Conservation (phyloP, 2,797 vertebrate genomes). For the Dallia pectoralis region DNA sequence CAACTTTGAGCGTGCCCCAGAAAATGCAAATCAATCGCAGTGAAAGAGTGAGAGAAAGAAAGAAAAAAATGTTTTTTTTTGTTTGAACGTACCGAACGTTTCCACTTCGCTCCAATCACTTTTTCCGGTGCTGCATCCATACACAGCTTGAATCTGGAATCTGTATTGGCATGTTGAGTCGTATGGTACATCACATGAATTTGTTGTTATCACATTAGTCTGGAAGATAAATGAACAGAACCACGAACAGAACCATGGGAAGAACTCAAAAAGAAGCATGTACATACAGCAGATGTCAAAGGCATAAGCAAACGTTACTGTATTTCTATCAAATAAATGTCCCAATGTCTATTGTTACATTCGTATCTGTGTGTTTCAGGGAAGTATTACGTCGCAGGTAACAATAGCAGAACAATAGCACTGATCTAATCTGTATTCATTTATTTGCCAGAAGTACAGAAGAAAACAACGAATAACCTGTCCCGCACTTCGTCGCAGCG, state of each 20-base stretch:
- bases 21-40: too few relatives aligned
- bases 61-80: too few relatives aligned
- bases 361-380: too few relatives aligned
- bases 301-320: too few relatives aligned
- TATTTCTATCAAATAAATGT: neutral
- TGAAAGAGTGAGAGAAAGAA: neutral
- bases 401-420: neutral
- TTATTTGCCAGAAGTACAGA: too few relatives aligned
- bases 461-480: too few relatives aligned
- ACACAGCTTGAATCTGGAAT: neutral
- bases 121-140: rapidly evolving
- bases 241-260: neutral
- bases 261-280: too few relatives aligned
- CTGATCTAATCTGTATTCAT: too few relatives aligned
- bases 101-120: neutral
- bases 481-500: too few relatives aligned
- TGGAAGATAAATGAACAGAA: neutral
- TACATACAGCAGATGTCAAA: too few relatives aligned
- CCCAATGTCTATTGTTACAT: neutral
- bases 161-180: slow-evolving; percentile 7
- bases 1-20: too few relatives aligned
- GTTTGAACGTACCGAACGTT: slow-evolving; percentile 5
- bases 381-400: neutral
- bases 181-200: neutral
- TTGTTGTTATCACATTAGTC: neutral